These are phyloP conservation scores for Chrysolina oricalcia DNA, from an alignment of 2,888 invertebrate genomes.

Conservation along the genomic window DNA sequence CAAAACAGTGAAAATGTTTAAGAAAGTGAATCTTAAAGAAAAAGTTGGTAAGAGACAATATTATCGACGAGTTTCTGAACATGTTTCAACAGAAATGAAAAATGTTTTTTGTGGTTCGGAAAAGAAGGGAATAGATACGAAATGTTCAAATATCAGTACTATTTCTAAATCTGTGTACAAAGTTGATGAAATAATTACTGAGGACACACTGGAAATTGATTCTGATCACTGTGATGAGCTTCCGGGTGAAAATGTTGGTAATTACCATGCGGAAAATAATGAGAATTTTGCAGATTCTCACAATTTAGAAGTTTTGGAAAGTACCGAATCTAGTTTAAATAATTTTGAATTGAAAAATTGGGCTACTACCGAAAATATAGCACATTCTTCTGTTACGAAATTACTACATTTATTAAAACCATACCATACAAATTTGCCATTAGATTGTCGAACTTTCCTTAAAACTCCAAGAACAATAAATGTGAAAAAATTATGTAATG, in stretches of 20 bases:
- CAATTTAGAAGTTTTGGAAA: conserved; percentile 8
- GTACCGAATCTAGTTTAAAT: conserved; percentile 19
- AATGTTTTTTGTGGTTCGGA: conserved; percentile 21
- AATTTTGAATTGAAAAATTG: conserved; percentile 29
- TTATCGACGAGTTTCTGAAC: conserved; percentile 30
- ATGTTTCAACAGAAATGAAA: conserved; percentile 25
- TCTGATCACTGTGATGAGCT: conserved; percentile 18
- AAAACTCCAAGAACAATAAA: conserved; percentile 24
- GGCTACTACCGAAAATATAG: conserved; percentile 33
- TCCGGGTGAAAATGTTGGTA: neutral
- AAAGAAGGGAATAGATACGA: conserved; percentile 4
- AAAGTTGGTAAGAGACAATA: conserved; percentile 23
- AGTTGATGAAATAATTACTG: conserved; percentile 25
- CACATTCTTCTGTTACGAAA: conserved; percentile 29
- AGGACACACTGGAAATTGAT: conserved; percentile 27
- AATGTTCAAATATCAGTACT: conserved; percentile 10
- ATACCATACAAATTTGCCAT: conserved; percentile 22
- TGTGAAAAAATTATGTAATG: conserved; percentile 10
- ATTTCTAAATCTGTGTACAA: conserved; percentile 17
- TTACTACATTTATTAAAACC: conserved; percentile 28
- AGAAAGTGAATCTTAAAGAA: conserved; percentile 15
- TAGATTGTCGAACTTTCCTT: conserved; percentile 32
- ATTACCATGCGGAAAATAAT: conserved; percentile 23
- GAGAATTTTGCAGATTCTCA: conserved; percentile 8
- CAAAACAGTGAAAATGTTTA: conserved; percentile 12